A percentile compares a stretch with the other conserved stretches of the same genome.
These are phyloP conservation scores for Parascotia fuliginaria DNA, from an alignment of 2,888 invertebrate species.

Conservation along the genomic window DNA sequence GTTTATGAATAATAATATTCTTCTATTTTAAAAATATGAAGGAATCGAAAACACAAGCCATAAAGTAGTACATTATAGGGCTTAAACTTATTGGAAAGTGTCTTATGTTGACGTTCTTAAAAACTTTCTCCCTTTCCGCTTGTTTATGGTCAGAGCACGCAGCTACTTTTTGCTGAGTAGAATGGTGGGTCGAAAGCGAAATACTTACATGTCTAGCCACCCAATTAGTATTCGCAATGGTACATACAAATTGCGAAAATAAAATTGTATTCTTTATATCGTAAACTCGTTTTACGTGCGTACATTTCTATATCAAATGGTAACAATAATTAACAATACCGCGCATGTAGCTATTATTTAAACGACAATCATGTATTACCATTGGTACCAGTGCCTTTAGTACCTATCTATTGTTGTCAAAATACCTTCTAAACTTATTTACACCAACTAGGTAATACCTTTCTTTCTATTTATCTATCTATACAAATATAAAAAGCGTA, in stretches of 20 bases:
- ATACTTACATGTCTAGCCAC: constrained; percentile 35
- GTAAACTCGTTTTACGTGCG: constrained; percentile 14
- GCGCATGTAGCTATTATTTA: too few species aligned
- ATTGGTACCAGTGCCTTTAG: too few species aligned
- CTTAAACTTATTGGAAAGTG: constrained; percentile 37
- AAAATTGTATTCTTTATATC: constrained; percentile 17
- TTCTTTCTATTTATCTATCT: too few species aligned
- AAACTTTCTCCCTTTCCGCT: constrained; percentile 53
- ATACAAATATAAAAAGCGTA: too few species aligned
- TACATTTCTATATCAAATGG: neutral
- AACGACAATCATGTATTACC: too few species aligned
- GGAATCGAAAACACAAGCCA: neutral
- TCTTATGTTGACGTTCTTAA: constrained; percentile 28
- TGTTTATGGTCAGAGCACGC: constrained; percentile 49
- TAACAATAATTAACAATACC: too few species aligned
- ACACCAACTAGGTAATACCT: too few species aligned
- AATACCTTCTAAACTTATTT: too few species aligned
- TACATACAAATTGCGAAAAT: constrained; percentile 23
- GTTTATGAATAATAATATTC: too few species aligned
- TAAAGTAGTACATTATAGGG: constrained; percentile 25
- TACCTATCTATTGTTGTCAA: too few species aligned
- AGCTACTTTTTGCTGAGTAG: constrained; percentile 47
- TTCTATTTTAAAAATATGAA: too few species aligned
- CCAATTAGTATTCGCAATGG: constrained; percentile 30
- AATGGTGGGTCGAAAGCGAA: constrained; percentile 50